Base-by-base conservation (phyloP, 2,797 vertebrate species). In the Pangasius mekongensis region DNA sequence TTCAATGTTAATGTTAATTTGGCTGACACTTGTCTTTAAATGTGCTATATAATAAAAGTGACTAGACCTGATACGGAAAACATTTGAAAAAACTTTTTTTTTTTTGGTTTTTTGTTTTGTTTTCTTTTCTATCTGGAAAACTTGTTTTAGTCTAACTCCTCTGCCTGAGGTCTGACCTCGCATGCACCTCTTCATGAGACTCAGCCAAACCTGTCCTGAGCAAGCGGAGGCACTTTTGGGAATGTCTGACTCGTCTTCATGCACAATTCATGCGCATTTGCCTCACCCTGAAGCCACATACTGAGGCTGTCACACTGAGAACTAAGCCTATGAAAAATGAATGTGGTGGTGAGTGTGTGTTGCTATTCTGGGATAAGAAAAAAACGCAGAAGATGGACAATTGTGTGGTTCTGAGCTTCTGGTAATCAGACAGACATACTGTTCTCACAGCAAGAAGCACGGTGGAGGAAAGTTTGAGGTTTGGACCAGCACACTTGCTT, bases 321-420 rank as follows among this genome's bases (percentile, higher is more conserved):
- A 92, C 91, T 66, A 36, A 87, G 88, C 84, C 11, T 91, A 93
- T 95, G 91, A 94, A 95, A 95, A 92, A 94, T 94, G 90, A 90
- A 95, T 94, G 94, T 85, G 86, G 22, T 88, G 83, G 5, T 49
- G 56, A 89, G 81, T 76, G 89, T 89, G 84, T 62, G 81, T 54
- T 86, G 84, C 91, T 94, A 93, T 94, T 94, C 90, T 20, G 84
- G 91, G 92, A 92, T 93, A 93, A 93, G 88, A 87, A 84, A 80
- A 82, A 89, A 90, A 88, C 69, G 64, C 49, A 77, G 58, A 78
- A 18, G 60, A 86, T 39, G 43, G 47, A 78, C n/a, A 67, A 39
- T 66, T 36, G 76, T 43, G 47, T 54, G 47, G 13, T 78, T 66
- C 30, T 54, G 78, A 92, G 78, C 66, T 71, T 47, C 80, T 73